Conservation (phyloP, 2,797 vertebrate genomes). For the Rhinoraja longicauda region DNA sequence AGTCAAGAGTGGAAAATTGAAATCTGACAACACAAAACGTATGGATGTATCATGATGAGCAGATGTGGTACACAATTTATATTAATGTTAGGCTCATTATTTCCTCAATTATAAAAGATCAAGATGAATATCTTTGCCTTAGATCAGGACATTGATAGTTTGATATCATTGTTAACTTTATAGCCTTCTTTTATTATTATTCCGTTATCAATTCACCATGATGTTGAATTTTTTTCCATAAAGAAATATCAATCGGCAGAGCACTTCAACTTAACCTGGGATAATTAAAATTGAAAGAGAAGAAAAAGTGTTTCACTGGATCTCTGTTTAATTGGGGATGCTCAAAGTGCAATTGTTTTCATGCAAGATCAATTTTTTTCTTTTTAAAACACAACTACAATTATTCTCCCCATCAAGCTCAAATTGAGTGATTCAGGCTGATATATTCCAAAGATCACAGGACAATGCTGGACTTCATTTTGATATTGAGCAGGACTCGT, state of each 20-base stretch:
- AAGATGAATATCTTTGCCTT: background rate
- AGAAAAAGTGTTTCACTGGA: background rate
- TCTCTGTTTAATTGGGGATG: background rate
- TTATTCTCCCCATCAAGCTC: background rate
- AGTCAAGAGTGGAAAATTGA: background rate
- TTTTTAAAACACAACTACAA: background rate
- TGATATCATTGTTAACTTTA: background rate
- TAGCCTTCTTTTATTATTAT: background rate
- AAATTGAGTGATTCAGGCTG: no score
- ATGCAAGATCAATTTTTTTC: background rate
- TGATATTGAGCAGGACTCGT: background rate
- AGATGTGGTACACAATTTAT: no score
- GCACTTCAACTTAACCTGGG: background rate
- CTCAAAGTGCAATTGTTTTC: background rate
- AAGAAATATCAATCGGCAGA: background rate
- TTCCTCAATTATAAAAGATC: background rate
- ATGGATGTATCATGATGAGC: no score
- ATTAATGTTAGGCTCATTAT: no score
- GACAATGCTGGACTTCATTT: background rate
- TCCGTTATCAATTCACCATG: background rate
- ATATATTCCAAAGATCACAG: background rate
- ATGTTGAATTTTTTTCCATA: background rate
- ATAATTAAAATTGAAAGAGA: background rate
- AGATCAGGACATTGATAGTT: background rate
- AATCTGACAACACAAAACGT: background rate